phyloP scores from a whole-genome alignment of 2,113 vertebrate species.

The Syngnathus floridae region DNA sequence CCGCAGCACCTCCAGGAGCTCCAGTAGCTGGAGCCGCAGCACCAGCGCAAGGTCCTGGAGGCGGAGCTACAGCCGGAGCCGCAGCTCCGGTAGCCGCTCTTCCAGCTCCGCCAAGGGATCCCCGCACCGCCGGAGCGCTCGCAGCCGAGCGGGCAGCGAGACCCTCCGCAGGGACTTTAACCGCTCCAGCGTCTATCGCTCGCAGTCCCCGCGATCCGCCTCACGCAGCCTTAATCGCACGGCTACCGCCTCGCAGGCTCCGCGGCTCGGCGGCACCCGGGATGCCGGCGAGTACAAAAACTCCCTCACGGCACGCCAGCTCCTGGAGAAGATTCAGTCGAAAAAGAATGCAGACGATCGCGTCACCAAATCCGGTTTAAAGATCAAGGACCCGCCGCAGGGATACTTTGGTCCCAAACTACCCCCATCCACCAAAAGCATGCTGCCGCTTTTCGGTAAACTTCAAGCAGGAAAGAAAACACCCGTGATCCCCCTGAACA shows the following conservation, averaged over 20 bases:
- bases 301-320: conserved; percentile 83
- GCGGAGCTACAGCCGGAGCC: conserved; percentile 88
- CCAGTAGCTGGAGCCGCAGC: conserved; percentile 87
- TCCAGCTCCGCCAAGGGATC: conserved; percentile 77
- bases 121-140: conserved; percentile 70
- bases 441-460: conserved; percentile 92
- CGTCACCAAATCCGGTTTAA: conserved; percentile 78
- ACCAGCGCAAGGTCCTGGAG: conserved; percentile 86
- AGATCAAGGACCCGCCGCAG: conserved; percentile 94
- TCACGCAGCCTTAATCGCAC: conserved; percentile 68
- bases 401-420: conserved; percentile 97
- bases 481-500: conserved; percentile 70
- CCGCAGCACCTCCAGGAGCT: conserved; percentile 79
- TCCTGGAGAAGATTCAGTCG: conserved; percentile 90
- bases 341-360: conserved; percentile 75
- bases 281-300: conserved; percentile 83
- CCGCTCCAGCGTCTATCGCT: conserved; percentile 91
- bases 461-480: conserved; percentile 81
- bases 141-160: conserved; percentile 69
- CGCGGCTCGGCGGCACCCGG: conserved; percentile 53
- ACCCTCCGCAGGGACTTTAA: conserved; percentile 81
- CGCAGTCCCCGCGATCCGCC: conserved; percentile 85
- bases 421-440: conserved; percentile 83
- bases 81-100: conserved; percentile 81
- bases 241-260: conserved; percentile 57